Conservation (phyloP, 2,113 vertebrate species). For the Balaenoptera acutorostrata region DNA sequence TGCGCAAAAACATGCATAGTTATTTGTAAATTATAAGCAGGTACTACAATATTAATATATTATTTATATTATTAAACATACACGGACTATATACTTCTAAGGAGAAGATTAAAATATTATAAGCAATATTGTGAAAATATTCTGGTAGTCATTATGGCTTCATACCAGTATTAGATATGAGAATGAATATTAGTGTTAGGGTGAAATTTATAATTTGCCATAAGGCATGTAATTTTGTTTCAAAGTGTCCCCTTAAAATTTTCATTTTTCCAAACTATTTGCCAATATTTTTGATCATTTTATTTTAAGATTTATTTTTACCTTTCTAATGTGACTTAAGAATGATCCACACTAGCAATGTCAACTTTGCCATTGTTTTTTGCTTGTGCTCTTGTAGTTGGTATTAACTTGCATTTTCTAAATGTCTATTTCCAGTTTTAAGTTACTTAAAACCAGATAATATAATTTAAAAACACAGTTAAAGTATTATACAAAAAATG, state of each 20-base stretch:
- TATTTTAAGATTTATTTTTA: not conserved
- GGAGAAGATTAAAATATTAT: not conserved
- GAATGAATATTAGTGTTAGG: not conserved
- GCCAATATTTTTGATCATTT: not conserved
- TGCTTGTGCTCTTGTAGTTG: not conserved
- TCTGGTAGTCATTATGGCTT: not conserved
- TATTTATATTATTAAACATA: not conserved
- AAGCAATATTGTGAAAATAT: not conserved
- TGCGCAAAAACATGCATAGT: not conserved
- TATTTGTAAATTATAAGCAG: not conserved
- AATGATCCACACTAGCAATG: not conserved
- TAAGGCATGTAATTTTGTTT: not conserved
- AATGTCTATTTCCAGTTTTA: not conserved
- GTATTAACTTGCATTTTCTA: not conserved
- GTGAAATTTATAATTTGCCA: not conserved
- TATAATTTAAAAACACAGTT: not conserved
- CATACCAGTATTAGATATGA: not conserved
- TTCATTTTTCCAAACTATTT: not conserved
- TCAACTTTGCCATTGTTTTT: not conserved
- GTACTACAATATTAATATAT: not conserved
- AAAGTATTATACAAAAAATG: not conserved
- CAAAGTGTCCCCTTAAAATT: not conserved
- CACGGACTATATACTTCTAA: not conserved
- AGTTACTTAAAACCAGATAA: not conserved
- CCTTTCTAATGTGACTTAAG: not conserved